Percentiles rank a stretch among this genome's conserved stretches.
These are phyloP conservation scores for Argynnis bischoffii DNA, from an alignment of 2,888 invertebrate genomes.

Conservation along the genomic window DNA sequence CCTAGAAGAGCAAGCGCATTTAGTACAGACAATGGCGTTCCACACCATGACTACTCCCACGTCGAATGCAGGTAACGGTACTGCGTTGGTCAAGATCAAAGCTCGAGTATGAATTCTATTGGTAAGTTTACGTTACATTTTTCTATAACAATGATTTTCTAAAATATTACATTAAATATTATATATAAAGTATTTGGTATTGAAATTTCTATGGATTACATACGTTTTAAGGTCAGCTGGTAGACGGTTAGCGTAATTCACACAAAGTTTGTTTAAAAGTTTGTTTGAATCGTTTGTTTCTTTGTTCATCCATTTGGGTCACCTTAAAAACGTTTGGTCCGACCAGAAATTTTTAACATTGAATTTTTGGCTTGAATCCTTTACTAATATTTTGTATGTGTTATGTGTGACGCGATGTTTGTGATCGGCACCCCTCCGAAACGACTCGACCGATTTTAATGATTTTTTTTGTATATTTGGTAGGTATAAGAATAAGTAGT, in stretches of 20 bases:
- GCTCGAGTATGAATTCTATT: constrained; percentile 45
- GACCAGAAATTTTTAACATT: no score
- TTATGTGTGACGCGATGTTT: no score
- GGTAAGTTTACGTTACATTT: no score
- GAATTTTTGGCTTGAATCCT: no score
- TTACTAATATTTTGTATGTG: no score
- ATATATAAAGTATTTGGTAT: background rate
- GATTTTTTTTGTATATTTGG: no score
- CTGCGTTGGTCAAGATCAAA: constrained; percentile 38
- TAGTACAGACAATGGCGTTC: constrained; percentile 53
- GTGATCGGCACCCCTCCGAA: no score
- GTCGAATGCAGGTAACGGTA: constrained; percentile 58
- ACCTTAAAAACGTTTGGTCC: background rate
- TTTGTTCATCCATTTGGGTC: constrained; percentile 2
- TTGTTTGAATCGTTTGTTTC: background rate
- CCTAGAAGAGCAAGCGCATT: constrained; percentile 18
- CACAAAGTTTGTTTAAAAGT: background rate
- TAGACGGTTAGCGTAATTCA: background rate
- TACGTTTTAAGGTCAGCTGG: background rate
- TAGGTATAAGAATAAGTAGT: no score
- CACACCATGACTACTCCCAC: constrained; percentile 51
- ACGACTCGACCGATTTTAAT: no score
- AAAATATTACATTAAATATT: no score
- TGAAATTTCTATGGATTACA: constrained; percentile 38
- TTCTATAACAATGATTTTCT: no score